Base-by-base conservation (phyloP, 2,113 vertebrate genomes). In the Psilopogon haemacephalus region DNA sequence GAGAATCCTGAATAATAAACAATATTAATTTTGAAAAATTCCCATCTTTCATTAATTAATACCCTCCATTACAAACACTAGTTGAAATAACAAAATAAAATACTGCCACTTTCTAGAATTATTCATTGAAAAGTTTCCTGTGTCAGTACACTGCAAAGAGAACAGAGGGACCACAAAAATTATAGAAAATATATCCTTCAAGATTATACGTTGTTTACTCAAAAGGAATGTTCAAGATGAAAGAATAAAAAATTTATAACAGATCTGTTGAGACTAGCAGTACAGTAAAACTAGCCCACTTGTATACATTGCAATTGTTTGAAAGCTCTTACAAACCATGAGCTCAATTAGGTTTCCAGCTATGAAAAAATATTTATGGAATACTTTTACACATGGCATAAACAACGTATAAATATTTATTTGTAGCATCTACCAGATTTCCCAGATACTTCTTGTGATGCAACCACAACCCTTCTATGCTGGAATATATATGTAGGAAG, bases 41-140 rank as follows among this genome's bases (percentile, higher is more conserved):
- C n/a, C n/a, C n/a, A n/a, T n/a, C n/a, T n/a, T n/a, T n/a, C n/a
- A n/a, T n/a, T n/a, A n/a, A n/a, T n/a, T n/a, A n/a, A n/a, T n/a
- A n/a, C n/a, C n/a, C n/a, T n/a, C n/a, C n/a, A n/a, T n/a, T n/a
- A n/a, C n/a, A 91, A 93, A 65, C 9, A 65, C 3, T 44, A 23
- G 46, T 89, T 77, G 55, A 91, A 72, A 67, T 28, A 74, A 88
- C n/a, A 73, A 88, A 89, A 74, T 19, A 70, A 85, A 85, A 67
- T 24, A 48, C 35, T 64, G n/a, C 23, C 10, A 30, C 8, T 55
- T 48, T 71, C 18, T 32, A 87, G 86, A 93, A 33, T 26, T 35
- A 60, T 33, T 72, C 6, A 56, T 3, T 86, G 46, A 94, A 86
- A 88, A 27, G 52, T 12, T 67, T 6, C 12, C 40, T 55, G 68